A percentile compares a stretch with the other conserved stretches of the same genome.
Conservation (phyloP, 2,113 vertebrate species). For the Sakesphorus luctuosus region DNA sequence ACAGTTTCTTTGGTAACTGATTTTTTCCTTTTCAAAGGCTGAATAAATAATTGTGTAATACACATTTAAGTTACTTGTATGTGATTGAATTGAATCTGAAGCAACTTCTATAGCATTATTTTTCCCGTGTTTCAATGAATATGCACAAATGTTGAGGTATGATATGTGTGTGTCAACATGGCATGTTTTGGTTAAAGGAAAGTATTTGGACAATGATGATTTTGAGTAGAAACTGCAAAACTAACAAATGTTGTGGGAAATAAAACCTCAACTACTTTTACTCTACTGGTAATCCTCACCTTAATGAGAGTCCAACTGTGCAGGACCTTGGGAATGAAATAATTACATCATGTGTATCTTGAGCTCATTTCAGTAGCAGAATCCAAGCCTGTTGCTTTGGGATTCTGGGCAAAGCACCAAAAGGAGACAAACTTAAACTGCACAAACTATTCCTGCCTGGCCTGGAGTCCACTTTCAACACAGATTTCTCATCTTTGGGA, state of each 20-base stretch:
- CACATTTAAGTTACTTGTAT: conserved; percentile 9
- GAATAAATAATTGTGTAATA: conserved; percentile 52
- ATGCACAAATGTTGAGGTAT: not conserved
- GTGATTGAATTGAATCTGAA: not conserved
- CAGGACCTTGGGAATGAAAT: not conserved
- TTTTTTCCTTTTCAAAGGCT: conserved; percentile 35
- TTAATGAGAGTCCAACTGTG: not conserved
- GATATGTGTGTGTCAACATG: not conserved
- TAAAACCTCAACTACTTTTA: not conserved
- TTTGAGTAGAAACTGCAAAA: conserved; percentile 1
- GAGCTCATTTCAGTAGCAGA: not conserved
- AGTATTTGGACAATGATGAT: not conserved
- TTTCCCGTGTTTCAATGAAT: not conserved
- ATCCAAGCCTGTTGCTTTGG: not conserved
- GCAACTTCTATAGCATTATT: not conserved
- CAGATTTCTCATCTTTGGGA: not conserved
- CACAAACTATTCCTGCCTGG: not conserved
- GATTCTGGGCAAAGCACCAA: not conserved
- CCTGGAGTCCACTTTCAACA: not conserved
- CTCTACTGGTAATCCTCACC: not conserved
- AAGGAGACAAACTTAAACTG: not conserved
- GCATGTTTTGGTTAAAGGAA: not conserved
- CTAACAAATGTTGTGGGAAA: not conserved
- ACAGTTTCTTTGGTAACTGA: conserved; percentile 66
- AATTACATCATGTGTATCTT: not conserved